Evolutionary conservation across 2,888 invertebrate species (phyloP), one percentile per base, ranked within the genome.

Genomic region (Epinotia brunnichana): DNA sequence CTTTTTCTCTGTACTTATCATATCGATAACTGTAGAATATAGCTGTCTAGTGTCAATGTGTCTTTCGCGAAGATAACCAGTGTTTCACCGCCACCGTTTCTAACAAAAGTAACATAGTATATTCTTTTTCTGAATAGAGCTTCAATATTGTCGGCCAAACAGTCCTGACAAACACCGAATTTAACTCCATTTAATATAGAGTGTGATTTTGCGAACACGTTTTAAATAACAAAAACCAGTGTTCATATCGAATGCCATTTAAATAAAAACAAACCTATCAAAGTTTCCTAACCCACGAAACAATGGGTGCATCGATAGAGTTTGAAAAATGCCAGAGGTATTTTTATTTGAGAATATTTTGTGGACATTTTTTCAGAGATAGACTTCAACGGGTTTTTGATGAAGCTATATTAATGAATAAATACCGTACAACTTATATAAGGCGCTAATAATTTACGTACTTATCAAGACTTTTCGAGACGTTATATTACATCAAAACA

Each of bases 281-380:
- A 61, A 69, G 39, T 21, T 17, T 41, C 5, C 41, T 41, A 44
- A 56, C 29, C 29, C 54, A 13, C 15, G 9, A 35, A 62, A 69
- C 69, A 69, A 69, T 62, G 51, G 19, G n/a, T 7, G 17, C 24
- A 56, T 69, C 41, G 17, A 54, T 24, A 11, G 19, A 13, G 24
- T 35, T 24, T 57, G 17, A 62, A 68, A 44, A 48, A 68, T 44
- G 35, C 10, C 39, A 19, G 53, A 24, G 7, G 24, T 4, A 29
- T n/a, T 41, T 51, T 59, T 44, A 51, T 59, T 67, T 9, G 13
- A 19, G 39, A 60, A 15, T 48, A 51, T 66, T 68, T 68, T 48
- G 7, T 24, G 19, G 13, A 60, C 2, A 1, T 3, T 41, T 60
- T 48, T 19, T 60, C 39, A 60, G 5, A 41, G 39, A 60, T 19